Evolutionary conservation across 2,113 vertebrate genomes (phyloP).

Genomic region (Lutjanus erythropterus): DNA sequence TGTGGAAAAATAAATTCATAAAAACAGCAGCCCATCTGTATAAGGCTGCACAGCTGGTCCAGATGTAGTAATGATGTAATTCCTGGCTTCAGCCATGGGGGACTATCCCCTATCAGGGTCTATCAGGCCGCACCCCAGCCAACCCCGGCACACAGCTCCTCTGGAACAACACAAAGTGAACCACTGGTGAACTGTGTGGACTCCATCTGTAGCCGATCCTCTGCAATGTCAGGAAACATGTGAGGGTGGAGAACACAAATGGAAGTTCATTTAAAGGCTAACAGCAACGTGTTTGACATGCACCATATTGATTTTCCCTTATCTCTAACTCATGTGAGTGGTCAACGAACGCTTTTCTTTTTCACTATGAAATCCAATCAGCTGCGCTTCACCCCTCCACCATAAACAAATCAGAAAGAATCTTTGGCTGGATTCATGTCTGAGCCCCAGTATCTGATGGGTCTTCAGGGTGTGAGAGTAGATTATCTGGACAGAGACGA

Average conservation of each 20-base stretch:
- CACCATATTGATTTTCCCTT: not conserved
- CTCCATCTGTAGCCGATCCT: constrained; percentile 57
- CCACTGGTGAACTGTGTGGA: constrained; percentile 25
- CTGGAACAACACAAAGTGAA: constrained; percentile 60
- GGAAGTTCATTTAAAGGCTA: constrained; percentile 55
- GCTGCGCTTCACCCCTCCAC: not conserved
- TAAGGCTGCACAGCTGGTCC: constrained; percentile 66
- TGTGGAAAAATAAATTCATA: constrained; percentile 39
- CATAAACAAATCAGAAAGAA: constrained; percentile 12
- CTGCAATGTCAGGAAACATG: constrained; percentile 36
- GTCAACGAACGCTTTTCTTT: constrained; percentile 23
- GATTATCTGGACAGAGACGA: constrained; percentile 6
- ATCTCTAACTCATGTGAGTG: constrained; percentile 1
- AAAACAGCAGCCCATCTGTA: constrained; percentile 22
- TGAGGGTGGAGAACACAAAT: constrained; percentile 33
- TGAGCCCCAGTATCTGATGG: constrained; percentile 11
- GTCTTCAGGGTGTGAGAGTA: constrained; percentile 17
- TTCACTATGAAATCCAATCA: constrained; percentile 13
- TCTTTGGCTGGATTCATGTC: not conserved
- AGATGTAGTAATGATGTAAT: constrained; percentile 79
- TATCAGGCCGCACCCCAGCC: constrained; percentile 54
- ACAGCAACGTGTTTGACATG: not conserved
- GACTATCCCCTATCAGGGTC: constrained; percentile 75
- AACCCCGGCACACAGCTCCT: constrained; percentile 15
- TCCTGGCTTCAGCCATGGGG: constrained; percentile 69